Base-by-base conservation (phyloP, 2,113 vertebrate genomes). In the Channa argus region DNA sequence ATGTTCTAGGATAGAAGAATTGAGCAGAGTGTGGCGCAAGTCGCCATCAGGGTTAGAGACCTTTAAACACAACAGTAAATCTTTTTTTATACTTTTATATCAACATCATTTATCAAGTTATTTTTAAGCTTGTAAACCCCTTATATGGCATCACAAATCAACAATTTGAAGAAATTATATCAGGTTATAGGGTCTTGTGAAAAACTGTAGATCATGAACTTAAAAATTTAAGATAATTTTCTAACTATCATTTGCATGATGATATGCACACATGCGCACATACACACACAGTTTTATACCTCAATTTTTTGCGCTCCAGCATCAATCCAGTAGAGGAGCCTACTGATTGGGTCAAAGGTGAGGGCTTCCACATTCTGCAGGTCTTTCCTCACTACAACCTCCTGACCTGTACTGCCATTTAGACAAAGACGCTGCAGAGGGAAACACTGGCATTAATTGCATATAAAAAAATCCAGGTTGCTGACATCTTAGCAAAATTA, bases 261-360 rank as follows among this genome's bases (percentile, higher is more conserved):
- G n/a, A 24, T 24, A 24, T 24, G 24, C 24, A 24, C 24, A 24
- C 24, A 24, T 36, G 41, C 24, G 71, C 34, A 15, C 34, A 41
- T 12, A 38, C 37, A 52, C 8, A 5, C 62, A 6, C 37, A 24
- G 24, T 12, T 55, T 1, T 10, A 2, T 94, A 99, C 98, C 96
- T 99, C 98, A 0, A 99, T 99, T 94, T 96, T 99, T 74, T 96
- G 96, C 3, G 97, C 94, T 55, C 96, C 97, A 0, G 97, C 96
- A 0, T 99, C 98, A 41, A 99, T 97, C 98, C 98, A 99, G 91
- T 98, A 99, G 0, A 99, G 95, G 79, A 99, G 86, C 65, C 95
- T 92, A 81, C 97, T 97, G 85, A 98, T 92, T 47, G 98, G 95
- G 76, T 99, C 98, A 53, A 99, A 98, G 56, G 96, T 95, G 90